phyloP scores from a whole-genome alignment of 1,140 invertebrate genomes.

The Leptinotarsa defecta region DNA sequence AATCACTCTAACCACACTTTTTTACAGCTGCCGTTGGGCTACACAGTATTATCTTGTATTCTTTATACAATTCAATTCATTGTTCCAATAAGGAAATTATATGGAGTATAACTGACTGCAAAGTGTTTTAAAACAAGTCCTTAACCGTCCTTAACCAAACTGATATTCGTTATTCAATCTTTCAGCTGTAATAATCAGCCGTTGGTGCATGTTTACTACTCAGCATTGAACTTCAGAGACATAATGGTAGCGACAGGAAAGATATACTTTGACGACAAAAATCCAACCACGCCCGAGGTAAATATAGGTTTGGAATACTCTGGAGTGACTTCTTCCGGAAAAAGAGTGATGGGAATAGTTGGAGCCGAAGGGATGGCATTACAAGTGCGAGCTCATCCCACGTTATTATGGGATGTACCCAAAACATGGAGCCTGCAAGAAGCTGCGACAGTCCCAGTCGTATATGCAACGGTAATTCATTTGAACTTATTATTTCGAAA shows the following conservation, averaged over 20 bases:
- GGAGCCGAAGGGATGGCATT: constrained; percentile 64
- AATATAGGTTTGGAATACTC: constrained; percentile 74
- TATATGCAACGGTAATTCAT: constrained; percentile 62
- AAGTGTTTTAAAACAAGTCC: no score
- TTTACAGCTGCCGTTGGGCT: no score
- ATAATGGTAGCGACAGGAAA: constrained; percentile 78
- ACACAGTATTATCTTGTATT: no score
- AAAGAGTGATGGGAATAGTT: constrained; percentile 72
- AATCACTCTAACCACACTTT: no score
- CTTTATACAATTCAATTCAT: no score
- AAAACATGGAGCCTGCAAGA: constrained; percentile 82
- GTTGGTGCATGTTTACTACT: constrained; percentile 60
- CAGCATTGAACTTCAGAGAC: constrained; percentile 78
- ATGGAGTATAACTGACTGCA: no score
- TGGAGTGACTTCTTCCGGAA: constrained; percentile 62
- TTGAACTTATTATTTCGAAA: not conserved
- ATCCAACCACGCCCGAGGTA: constrained; percentile 51
- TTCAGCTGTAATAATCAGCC: no score
- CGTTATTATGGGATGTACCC: constrained; percentile 78
- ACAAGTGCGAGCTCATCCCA: constrained; percentile 61
- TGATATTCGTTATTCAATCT: no score
- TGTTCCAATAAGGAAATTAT: no score
- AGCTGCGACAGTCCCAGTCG: constrained; percentile 85
- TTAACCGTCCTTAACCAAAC: not conserved
- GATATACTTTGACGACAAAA: constrained; percentile 50